Evolutionary conservation across 1,140 invertebrate genomes (phyloP), one percentile per base, ranked within the genome.

Genomic region (Branchinecta lynchi): DNA sequence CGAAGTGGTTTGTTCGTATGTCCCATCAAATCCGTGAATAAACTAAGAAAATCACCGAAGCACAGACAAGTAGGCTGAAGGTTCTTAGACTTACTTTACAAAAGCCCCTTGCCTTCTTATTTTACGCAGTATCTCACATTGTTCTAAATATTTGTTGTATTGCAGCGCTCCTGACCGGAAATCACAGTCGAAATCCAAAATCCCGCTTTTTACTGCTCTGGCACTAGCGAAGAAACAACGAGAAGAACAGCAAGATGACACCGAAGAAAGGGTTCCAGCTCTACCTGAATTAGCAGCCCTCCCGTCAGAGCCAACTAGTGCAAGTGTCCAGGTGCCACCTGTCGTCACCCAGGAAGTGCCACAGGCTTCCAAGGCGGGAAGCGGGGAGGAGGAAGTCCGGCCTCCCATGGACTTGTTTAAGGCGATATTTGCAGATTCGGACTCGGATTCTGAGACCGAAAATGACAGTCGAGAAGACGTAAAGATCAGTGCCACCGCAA

Each of bases 401-500:
- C 51, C 51, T 60, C 51, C 51, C 12, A 60, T 60, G 17, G 51
- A 60, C 51, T 60, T 60, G 17, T 60, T 60, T 60, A 60, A 60
- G 17, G 51, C 51, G 12, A 60, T 60, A 60, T 60, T 60, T 60
- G 51, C 51, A 60, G 51, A 60, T 60, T 60, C 51, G 2, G 51
- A 60, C 12, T 60, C 51, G 12, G 51, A 60, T 15, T 12, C 12
- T 60, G 51, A 60, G 17, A 6, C 6, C 17, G 17, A 60, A 60
- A 20, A 3, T 60, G 51, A 1, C 6, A 20, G 51, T 15, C 51
- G 2, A 15, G 12, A 60, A 3, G 51, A 60, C 12, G 6, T 15
- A 15, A 60, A 15, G 51, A 60, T 20, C 12, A 12, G 12, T 60
- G 51, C 17, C 12, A 3, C 51, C 1, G 51, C 51, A 15, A 60